Base-by-base conservation (phyloP, 2,113 vertebrate genomes). In the Forbesichthys papilliferus region DNA sequence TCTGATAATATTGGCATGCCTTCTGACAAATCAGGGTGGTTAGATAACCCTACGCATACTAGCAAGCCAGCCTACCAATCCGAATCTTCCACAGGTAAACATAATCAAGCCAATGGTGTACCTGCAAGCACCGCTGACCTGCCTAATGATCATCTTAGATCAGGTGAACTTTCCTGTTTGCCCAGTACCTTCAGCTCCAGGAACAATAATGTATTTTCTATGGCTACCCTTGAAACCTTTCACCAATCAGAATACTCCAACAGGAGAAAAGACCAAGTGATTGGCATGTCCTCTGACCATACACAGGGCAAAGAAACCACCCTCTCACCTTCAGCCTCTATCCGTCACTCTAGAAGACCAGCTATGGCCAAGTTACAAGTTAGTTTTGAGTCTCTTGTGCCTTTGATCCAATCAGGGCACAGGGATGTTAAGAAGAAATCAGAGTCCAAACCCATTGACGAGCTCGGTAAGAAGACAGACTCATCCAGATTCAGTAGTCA, bases 351-450 rank as follows among this genome's bases (percentile, higher is more conserved):
- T 47, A 33, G 16, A 69, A 66, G 55, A 16, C 20, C 74, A 10
- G 80, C 77, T 56, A 81, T 74, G 49, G 73, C 84, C 56, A 74
- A 42, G 6, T 55, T 47, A 48, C 58, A 82, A 10, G 75, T 81
- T 11, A 78, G 86, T 3, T 77, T 79, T 46, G 33, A 77, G 67
- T 48, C 48, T 84, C 7, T 86, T 86, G 4, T 88, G n/a, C 18
- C 16, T 1, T 14, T 80, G 77, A 84, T 88, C 49, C 89, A 88
- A 74, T 72, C 89, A 33, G 80, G 80, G 62, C 86, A 85, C 4
- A 80, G 82, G 48, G 84, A 90, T 42, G 72, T 87, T 55, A 77
- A 75, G 20, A 78, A 66, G 18, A 55, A 59, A 20, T 27, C 66
- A 0, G 77, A 76, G 46, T 74, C 75, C 20, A 69, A 42, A 67